Percentiles rank a stretch among this genome's conserved stretches.
Evolutionary conservation across 1,140 invertebrate species (phyloP).

Genomic region (Ips typographus): DNA sequence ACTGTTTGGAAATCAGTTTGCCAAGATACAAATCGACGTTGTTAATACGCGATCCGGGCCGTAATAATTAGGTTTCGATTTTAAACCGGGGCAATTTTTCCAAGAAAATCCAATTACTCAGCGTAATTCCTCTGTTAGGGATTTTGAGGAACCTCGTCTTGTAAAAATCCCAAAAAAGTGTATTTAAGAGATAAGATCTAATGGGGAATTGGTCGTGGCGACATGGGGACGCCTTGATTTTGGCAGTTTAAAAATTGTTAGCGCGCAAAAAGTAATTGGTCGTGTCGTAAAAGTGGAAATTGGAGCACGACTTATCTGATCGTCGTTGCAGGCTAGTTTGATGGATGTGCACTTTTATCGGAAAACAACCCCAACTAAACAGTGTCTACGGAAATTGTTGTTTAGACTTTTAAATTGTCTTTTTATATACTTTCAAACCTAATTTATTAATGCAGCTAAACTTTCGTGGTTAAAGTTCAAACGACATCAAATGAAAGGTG

Average conservation of each 20-base stretch:
- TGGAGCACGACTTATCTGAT: slow-evolving; percentile 22
- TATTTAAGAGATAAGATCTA: slow-evolving; percentile 9
- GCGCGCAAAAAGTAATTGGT: slow-evolving; percentile 20
- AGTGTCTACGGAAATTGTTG: neutral
- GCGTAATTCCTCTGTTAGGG: too few relatives aligned
- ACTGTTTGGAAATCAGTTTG: slow-evolving; percentile 5
- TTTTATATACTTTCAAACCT: neutral
- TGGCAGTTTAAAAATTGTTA: slow-evolving; percentile 24
- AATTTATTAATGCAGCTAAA: neutral
- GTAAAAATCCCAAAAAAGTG: neutral
- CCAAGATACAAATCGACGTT: neutral
- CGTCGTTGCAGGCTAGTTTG: slow-evolving; percentile 15
- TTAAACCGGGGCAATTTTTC: neutral
- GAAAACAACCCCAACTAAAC: slow-evolving; percentile 11
- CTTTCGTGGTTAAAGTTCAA: neutral
- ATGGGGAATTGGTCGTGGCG: neutral
- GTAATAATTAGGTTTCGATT: slow-evolving; percentile 1
- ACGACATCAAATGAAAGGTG: neutral
- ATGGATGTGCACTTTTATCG: slow-evolving; percentile 15
- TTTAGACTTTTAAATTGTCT: neutral
- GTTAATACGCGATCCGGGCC: neutral
- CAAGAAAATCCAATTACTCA: neutral
- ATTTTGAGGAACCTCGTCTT: neutral
- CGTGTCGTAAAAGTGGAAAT: slow-evolving; percentile 21
- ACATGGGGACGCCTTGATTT: slow-evolving; percentile 16